Conservation (phyloP, 1,140 invertebrate genomes). For the Whitmania pigra region DNA sequence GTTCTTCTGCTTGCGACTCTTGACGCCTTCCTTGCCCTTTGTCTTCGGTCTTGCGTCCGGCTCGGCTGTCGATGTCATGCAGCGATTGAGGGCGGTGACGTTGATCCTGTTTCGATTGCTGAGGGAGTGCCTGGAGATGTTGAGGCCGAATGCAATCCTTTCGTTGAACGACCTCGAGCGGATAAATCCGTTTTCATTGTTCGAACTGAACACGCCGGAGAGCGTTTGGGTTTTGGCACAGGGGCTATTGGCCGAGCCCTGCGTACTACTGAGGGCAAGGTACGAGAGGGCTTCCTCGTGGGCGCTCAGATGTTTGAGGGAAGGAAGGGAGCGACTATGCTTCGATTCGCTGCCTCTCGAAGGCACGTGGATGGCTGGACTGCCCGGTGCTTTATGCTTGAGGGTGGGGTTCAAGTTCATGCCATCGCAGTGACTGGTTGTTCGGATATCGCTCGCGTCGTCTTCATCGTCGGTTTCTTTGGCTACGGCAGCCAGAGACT, state of each 20-base stretch:
- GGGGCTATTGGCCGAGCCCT: neutral
- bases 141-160: neutral
- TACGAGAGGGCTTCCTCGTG: constrained; percentile 3
- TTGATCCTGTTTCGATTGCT: neutral
- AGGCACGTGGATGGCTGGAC: neutral
- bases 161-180: constrained; percentile 11
- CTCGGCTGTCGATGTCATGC: too few species aligned
- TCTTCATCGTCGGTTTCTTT: constrained; percentile 2
- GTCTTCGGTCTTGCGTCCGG: too few species aligned
- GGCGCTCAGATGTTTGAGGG: constrained; percentile 6
- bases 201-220: neutral
- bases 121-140: neutral
- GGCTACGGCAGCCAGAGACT: neutral
- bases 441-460: neutral
- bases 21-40: too few species aligned
- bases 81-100: too few species aligned
- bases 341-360: neutral
- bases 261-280: neutral
- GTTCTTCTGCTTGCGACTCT: too few species aligned
- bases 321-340: neutral
- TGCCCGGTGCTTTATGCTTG: neutral
- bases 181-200: neutral
- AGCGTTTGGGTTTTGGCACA: neutral
- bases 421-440: neutral
- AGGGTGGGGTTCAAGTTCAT: neutral